A percentile compares a stretch with the other conserved stretches of the same genome.
These are phyloP conservation scores for Leucoraja ocellata DNA, from an alignment of 2,797 vertebrate species.

Conservation along the genomic window DNA sequence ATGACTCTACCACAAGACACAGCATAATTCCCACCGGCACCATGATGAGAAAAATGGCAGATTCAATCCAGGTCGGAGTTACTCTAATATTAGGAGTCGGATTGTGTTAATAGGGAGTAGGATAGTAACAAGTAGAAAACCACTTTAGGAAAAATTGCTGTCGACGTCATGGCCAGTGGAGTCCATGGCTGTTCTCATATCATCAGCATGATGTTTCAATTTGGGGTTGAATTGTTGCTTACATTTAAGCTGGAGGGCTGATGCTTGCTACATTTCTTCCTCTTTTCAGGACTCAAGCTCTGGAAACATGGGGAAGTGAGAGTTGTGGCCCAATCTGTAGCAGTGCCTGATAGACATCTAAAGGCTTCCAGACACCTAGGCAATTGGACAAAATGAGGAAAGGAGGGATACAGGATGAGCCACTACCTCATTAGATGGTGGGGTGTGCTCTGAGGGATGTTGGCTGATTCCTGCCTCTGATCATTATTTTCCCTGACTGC, in stretches of 20 bases:
- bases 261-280: constrained; percentile 55
- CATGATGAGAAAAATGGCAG: neutral
- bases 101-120: too few relatives aligned
- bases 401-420: too few relatives aligned
- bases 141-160: neutral
- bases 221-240: neutral
- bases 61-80: neutral
- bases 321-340: neutral
- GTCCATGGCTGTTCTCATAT: neutral
- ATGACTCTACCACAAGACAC: neutral
- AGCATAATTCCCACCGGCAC: neutral
- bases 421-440: too few relatives aligned
- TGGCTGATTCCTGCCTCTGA: too few relatives aligned
- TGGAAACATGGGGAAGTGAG: neutral
- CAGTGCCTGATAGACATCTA: neutral
- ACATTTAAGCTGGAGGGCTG: constrained; percentile 57
- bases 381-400: too few relatives aligned
- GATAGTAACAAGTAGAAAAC: neutral
- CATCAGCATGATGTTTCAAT: neutral
- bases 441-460: too few relatives aligned
- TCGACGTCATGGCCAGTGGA: neutral
- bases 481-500: too few relatives aligned
- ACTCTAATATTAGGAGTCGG: neutral
- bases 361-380: too few relatives aligned
- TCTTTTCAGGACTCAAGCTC: constrained; percentile 43